Base-by-base conservation (phyloP, 2,797 vertebrate genomes). In the Tenualosa thibaudeaui region DNA sequence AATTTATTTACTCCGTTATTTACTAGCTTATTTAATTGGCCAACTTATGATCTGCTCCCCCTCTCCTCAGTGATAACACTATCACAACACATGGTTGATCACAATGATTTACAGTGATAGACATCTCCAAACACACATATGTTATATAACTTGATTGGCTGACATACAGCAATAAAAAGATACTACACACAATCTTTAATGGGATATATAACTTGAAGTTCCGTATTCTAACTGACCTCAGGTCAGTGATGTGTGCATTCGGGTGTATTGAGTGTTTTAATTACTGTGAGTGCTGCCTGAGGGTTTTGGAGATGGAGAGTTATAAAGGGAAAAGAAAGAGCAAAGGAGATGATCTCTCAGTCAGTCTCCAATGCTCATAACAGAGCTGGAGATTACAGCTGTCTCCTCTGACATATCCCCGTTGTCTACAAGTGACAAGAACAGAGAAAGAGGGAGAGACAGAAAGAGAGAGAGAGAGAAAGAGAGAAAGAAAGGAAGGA, bases 41-140 rank as follows among this genome's bases (percentile, higher is more conserved):
- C 86, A 37, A 91, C 96, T 95, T 96, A 95, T 94, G 94, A 96
- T 95, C 95, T 92, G 94, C 96, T 96, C 91, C 93, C 93, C 71
- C 40, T 46, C 71, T 46, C 0, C 71, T 40, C 37, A 6, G 31
- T 75, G 17, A 46, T 40, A 19, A 17, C 19, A 43, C 40, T 22
- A 37, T 17, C 37, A 19, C 40, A 78, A 78, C 71, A 78, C 37
- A 19, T 58, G 19, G 19, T 43, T 75, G 5, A 75, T 75, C 26
- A 43, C 40, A 19, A 43, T 43, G 17, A 78, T 13, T 78, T 46
- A 78, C 40, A 78, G 3, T 17, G 37, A 78, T 8, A 46, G 40
- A 22, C 15, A 78, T 19, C 17, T 43, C 19, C 37, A 24, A 9
- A 62, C 15, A 17, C 65, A 75, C 37, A 40, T 7, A 75, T 4